Evolutionary conservation across 2,797 vertebrate genomes (phyloP), one percentile per base, ranked within the genome.

Genomic region (Leptodactylus fallax): DNA sequence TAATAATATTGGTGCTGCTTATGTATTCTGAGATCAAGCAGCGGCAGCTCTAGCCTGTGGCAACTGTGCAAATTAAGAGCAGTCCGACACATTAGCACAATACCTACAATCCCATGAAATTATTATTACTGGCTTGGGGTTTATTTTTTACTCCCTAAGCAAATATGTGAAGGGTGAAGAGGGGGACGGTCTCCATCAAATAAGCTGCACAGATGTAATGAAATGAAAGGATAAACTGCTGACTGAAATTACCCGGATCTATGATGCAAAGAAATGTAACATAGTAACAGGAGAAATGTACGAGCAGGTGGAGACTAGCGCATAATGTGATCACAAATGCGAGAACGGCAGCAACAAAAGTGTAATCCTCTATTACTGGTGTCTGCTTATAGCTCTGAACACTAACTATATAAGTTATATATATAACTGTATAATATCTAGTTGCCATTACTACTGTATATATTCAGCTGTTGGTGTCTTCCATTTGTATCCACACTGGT

Each of bases 51-150:
- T 27, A 10, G 79, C 87, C 65, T 21, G n/a, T 16, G 83, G 87
- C 78, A 55, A 60, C 55, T 4, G 69, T 61, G 71, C 65, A 69
- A 88, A 84, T 85, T 53, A 85, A 61, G 45, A 80, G 65, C 55
- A 14, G 69, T 19, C n/a, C 56, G 6, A 69, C 53, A 81, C 87
- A 88, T 88, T 88, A 88, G 77, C 56, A 45, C 49, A 71, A 85
- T 85, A 74, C 86, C 83, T 83, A 80, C 65, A 65, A 81, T 88
- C 51, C 76, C 74, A 60, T 49, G 76, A 79, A 79, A 85, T 71
- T 72, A 84, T 79, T 80, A 88, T 65, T 87, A 88, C 63, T 27
- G n/a, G 87, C 80, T 81, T 12, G 58, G 14, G 67, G 53, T 78
- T 87, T 81, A 63, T 77, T 81, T 85, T 74, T 74, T 47, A 17